A percentile compares a stretch with the other conserved stretches of the same genome.
phyloP scores from a whole-genome alignment of 2,888 invertebrate species.

The Platynereis dumerilii region DNA sequence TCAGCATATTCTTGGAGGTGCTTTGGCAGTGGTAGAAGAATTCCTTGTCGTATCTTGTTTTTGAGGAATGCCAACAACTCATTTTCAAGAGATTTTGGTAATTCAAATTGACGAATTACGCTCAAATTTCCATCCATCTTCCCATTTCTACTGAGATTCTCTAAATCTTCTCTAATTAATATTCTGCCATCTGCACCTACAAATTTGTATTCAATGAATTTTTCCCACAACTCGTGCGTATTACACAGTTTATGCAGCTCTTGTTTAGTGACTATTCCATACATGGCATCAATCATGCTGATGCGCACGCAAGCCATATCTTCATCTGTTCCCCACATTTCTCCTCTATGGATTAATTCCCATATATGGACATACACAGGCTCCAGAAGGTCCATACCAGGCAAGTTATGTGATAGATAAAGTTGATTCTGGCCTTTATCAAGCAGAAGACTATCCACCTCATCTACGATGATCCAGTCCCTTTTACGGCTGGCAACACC shows the following conservation, averaged over 20 bases:
- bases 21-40: constrained; percentile 6
- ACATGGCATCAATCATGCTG: neutral
- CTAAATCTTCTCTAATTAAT: neutral
- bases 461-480: constrained; percentile 28
- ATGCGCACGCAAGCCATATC: neutral
- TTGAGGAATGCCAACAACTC: neutral
- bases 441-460: constrained; percentile 32
- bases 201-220: no score
- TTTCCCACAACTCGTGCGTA: no score
- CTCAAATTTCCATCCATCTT: neutral
- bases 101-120: neutral
- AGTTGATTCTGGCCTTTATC: constrained; percentile 29
- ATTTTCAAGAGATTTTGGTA: neutral
- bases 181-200: no score
- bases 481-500: no score
- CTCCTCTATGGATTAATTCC: constrained; percentile 15
- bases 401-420: constrained; percentile 17
- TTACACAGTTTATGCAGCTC: no score
- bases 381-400: constrained; percentile 31
- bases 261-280: neutral
- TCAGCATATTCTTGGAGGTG: constrained; percentile 22
- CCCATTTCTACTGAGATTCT: neutral
- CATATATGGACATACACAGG: constrained; percentile 27
- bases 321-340: neutral
- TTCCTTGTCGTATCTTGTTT: neutral